These are phyloP conservation scores for Mormyrus iriodes DNA, from an alignment of 2,113 vertebrate genomes.

Conservation along the genomic window DNA sequence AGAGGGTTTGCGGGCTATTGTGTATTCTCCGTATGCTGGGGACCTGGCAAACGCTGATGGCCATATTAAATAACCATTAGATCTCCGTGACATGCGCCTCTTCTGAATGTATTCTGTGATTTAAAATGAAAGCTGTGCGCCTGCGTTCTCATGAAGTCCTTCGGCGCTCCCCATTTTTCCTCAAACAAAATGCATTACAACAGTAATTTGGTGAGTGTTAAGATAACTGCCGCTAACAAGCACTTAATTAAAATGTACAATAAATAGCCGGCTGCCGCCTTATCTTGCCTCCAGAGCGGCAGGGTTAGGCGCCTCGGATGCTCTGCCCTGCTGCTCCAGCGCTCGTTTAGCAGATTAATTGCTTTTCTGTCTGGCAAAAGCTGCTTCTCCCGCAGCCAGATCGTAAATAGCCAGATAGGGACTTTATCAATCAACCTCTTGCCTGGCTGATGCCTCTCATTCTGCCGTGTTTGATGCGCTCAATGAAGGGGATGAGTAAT, in stretches of 20 bases:
- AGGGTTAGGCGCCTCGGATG: conserved; percentile 65
- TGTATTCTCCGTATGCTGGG: conserved; percentile 76
- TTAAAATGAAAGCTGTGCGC: conserved; percentile 76
- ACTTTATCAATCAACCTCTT: conserved; percentile 49
- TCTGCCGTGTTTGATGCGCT: conserved; percentile 52
- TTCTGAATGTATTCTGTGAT: conserved; percentile 81
- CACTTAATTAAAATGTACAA: conserved; percentile 86
- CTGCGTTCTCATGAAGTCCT: conserved; percentile 67
- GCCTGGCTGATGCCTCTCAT: conserved; percentile 56
- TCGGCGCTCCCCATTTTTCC: conserved; percentile 43
- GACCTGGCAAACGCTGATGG: conserved; percentile 81
- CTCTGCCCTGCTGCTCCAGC: conserved; percentile 70
- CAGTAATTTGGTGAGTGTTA: conserved; percentile 81
- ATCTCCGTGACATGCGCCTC: conserved; percentile 70
- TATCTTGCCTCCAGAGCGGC: conserved; percentile 67
- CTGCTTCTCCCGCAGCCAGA: conserved; percentile 67
- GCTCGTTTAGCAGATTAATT: conserved; percentile 82
- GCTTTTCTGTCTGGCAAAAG: conserved; percentile 71
- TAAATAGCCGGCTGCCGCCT: conserved; percentile 71
- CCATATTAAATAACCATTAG: conserved; percentile 88
- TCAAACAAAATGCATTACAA: conserved; percentile 73
- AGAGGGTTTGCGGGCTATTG: conserved; percentile 75
- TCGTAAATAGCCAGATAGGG: conserved; percentile 77
- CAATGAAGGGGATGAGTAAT: conserved; percentile 51
- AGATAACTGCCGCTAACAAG: conserved; percentile 83